Evolutionary conservation across 2,797 vertebrate species (phyloP).

Genomic region (Gallinago nigripennis): DNA sequence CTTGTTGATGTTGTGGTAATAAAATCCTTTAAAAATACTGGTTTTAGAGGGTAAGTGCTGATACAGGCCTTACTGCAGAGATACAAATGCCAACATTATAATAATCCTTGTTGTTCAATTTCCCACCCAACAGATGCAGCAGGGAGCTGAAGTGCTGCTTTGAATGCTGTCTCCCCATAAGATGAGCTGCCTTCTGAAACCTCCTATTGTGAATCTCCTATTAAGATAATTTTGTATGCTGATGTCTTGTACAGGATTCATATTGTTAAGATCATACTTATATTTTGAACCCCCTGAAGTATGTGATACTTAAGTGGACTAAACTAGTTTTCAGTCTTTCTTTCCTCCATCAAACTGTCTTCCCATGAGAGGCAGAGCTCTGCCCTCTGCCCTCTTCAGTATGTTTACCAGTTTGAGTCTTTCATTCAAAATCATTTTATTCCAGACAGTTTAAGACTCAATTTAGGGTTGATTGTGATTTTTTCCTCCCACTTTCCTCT

Average conservation of each 20-base stretch:
- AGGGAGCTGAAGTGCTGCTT: neutral
- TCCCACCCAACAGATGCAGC: neutral
- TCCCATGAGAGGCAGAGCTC: neutral
- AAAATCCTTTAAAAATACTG: neutral
- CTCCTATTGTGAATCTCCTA: neutral
- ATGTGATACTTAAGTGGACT: neutral
- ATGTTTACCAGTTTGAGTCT: neutral
- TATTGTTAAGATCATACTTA: neutral
- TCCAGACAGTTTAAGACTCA: neutral
- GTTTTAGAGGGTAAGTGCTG: neutral
- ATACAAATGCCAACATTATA: neutral
- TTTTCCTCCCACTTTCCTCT: neutral
- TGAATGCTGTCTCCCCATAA: neutral
- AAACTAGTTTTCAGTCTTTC: neutral
- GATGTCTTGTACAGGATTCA: neutral
- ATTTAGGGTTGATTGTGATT: neutral
- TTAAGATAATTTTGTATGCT: neutral
- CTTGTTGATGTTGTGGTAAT: neutral
- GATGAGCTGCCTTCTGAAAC: neutral
- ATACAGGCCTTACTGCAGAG: neutral
- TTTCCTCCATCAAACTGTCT: neutral
- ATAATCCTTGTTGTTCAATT: neutral
- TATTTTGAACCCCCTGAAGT: neutral
- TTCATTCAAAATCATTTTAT: neutral
- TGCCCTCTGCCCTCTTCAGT: neutral